Conservation (phyloP, 2,113 vertebrate species). For the Taurulus bubalis region DNA sequence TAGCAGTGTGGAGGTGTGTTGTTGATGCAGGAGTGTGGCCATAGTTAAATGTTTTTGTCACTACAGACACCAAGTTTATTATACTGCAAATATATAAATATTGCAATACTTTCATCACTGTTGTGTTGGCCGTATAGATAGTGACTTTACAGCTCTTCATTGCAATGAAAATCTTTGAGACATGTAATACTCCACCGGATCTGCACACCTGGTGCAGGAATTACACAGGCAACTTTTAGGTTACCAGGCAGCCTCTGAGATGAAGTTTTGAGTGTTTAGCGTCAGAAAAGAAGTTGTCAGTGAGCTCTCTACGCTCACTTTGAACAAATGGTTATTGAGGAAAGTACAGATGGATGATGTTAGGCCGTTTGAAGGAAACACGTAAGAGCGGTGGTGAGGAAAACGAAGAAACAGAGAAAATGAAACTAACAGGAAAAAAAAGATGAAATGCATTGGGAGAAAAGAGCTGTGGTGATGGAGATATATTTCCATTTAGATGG, state of each 20-base stretch:
- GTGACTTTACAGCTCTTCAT: too few species aligned
- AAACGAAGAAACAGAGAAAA: constrained; percentile 18
- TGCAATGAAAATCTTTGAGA: background rate
- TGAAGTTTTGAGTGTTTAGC: constrained; percentile 2
- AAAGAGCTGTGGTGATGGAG: constrained; percentile 43
- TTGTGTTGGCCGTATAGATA: too few species aligned
- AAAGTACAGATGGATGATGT: constrained; percentile 7
- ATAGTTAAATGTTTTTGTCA: background rate
- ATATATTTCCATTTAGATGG: constrained; percentile 83
- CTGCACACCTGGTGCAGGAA: background rate
- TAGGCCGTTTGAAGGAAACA: constrained; percentile 15
- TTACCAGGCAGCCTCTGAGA: constrained; percentile 6
- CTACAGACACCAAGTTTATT: too few species aligned
- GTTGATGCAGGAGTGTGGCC: too few species aligned
- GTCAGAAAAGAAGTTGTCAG: background rate
- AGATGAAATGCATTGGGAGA: constrained; percentile 35
- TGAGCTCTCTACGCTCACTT: constrained; percentile 5
- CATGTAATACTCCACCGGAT: background rate
- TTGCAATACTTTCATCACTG: too few species aligned
- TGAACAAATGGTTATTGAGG: constrained; percentile 29
- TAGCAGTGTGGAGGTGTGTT: too few species aligned
- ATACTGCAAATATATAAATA: background rate
- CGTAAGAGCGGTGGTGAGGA: background rate
- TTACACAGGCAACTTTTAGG: background rate
- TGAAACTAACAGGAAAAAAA: constrained; percentile 21